Conservation (phyloP, 2,888 invertebrate species). For the Zele albiditarsus region DNA sequence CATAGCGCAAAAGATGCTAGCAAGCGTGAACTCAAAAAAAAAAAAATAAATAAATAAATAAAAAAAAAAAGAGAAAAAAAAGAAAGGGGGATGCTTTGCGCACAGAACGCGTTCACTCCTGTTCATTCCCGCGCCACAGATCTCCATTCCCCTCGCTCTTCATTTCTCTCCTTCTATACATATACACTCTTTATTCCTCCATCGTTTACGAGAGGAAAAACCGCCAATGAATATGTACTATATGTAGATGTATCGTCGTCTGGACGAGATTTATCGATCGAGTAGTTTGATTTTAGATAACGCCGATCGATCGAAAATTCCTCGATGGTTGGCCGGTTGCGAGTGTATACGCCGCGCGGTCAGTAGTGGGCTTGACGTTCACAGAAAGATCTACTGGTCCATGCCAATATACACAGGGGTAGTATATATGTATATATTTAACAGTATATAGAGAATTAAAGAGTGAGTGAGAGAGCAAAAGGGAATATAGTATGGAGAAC, state of each 20-base stretch:
- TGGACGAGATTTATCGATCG: conserved; percentile 38
- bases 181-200: not conserved
- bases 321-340: not conserved
- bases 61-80: not conserved
- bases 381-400: conserved; percentile 21
- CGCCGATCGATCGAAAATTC: conserved; percentile 33
- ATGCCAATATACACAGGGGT: conserved; percentile 18
- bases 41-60: no score
- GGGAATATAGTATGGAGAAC: conserved; percentile 47
- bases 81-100: not conserved
- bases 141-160: not conserved
- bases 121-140: no score
- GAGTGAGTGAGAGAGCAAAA: conserved; percentile 17
- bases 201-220: conserved; percentile 26
- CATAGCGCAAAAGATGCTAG: not conserved
- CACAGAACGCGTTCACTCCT: not conserved
- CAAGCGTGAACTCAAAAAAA: conserved; percentile 24
- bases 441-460: conserved; percentile 29
- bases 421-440: conserved; percentile 19
- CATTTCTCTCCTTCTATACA: not conserved
- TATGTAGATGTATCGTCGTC: conserved; percentile 35
- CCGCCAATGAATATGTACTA: conserved; percentile 8
- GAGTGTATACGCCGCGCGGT: not conserved
- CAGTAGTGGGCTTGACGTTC: not conserved
- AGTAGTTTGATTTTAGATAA: conserved; percentile 38